Evolutionary conservation across 2,888 invertebrate species (phyloP).

Genomic region (Vesta saturnalis): DNA sequence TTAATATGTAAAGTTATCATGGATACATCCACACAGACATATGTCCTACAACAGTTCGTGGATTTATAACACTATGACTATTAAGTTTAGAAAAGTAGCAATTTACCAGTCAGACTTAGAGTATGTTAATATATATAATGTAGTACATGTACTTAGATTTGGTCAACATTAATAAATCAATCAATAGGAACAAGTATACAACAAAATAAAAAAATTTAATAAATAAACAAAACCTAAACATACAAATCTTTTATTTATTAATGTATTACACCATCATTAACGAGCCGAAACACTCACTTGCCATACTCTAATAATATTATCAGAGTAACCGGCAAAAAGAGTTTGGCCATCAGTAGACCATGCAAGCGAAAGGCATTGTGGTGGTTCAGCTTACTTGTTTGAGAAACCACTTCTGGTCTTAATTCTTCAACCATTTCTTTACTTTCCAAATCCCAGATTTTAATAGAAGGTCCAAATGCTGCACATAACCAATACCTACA

Average conservation of each 20-base stretch:
- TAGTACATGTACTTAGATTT: too few species aligned
- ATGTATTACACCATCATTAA: constrained; percentile 60
- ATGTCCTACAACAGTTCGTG: too few species aligned
- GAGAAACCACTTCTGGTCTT: constrained; percentile 91
- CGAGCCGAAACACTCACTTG: constrained; percentile 92
- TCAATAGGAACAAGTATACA: too few species aligned
- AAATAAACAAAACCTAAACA: not conserved
- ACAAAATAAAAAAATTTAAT: not conserved
- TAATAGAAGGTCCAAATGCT: constrained; percentile 97
- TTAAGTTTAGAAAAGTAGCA: too few species aligned
- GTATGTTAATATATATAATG: too few species aligned
- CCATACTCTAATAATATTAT: constrained; percentile 98
- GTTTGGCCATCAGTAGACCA: constrained; percentile 99
- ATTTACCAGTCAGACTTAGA: too few species aligned
- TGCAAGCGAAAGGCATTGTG: constrained; percentile 95
- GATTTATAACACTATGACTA: too few species aligned
- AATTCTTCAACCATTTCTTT: constrained; percentile 99
- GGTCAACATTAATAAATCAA: too few species aligned
- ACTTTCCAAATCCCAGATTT: constrained; percentile 99
- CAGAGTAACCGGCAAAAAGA: constrained; percentile 98
- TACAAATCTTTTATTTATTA: not conserved
- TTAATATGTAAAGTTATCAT: too few species aligned
- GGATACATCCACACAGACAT: too few species aligned
- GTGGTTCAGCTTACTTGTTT: constrained; percentile 85
- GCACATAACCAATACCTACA: constrained; percentile 95